A percentile compares a stretch with the other conserved stretches of the same genome.
These are phyloP conservation scores for Portunus trituberculatus DNA, from an alignment of 1,140 invertebrate species.

Conservation along the genomic window DNA sequence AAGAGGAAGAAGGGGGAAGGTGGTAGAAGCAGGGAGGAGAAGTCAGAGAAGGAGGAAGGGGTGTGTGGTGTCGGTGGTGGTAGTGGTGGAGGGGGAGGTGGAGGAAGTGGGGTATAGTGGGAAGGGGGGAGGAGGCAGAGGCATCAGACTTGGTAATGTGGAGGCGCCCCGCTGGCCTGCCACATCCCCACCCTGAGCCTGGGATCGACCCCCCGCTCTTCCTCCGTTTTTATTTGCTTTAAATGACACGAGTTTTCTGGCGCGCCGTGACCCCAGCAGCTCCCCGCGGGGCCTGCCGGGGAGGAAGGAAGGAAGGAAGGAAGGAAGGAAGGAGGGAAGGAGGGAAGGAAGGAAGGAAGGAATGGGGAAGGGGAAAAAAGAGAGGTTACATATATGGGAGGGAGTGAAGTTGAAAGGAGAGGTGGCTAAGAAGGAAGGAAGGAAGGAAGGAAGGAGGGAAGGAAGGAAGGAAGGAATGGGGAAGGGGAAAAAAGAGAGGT, in stretches of 20 bases:
- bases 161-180: background rate
- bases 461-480: background rate
- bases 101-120: background rate
- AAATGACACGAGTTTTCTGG: background rate
- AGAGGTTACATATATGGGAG: background rate
- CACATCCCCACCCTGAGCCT: background rate
- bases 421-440: background rate
- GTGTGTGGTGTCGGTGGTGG: background rate
- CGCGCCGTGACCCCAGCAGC: background rate
- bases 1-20: background rate
- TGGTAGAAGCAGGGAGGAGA: background rate
- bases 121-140: no score
- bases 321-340: conserved; percentile 3
- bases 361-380: background rate
- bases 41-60: background rate
- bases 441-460: background rate
- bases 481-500: no score
- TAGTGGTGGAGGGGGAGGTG: background rate
- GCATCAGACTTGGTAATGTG: background rate
- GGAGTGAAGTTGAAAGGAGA: background rate
- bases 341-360: background rate
- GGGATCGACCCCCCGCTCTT: background rate
- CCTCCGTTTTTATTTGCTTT: conserved; percentile 12
- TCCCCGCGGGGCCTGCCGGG: background rate
- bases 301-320: conserved; percentile 28